Evolutionary conservation across 2,888 invertebrate species (phyloP), one percentile per base, ranked within the genome.

Genomic region (Elaeidobius kamerunicus): DNA sequence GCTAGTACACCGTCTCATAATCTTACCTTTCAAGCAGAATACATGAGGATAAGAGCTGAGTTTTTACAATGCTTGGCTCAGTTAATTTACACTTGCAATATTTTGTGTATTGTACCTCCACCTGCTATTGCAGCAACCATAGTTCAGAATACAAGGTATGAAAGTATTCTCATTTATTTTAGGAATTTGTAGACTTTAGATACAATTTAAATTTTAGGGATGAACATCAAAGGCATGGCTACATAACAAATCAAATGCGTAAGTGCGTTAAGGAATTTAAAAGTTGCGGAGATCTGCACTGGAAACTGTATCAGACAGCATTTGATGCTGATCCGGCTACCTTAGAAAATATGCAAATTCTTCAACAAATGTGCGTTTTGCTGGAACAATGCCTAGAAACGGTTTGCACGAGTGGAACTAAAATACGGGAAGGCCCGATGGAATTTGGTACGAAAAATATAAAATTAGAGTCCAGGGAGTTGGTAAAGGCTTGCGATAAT

Each of bases 51-150:
- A 30, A 79, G 94, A 0, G 85, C 85, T 0, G 83, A 82, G 64
- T 85, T 88, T 65, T 75, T 94, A 3, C 85, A 88, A 51, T 77
- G 78, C 49, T 74, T 84, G 51, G 72, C 78, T 2, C 84, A 85
- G 64, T 72, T 87, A 41, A 72, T 84, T 16, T 79, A 83, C 59
- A 84, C 88, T 0, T 90, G 89, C 62, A 78, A 80, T 59, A 84
- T 88, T 53, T 77, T 91, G 30, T 89, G 90, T 65, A 89, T 93
- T 53, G 91, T 92, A 52, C 96, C 95, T 19, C 93, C 95, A 30
- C 93, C 95, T 0, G 94, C 94, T 0, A 91, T 94, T 49, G 93
- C 95, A 0, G 83, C 86, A 2, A 83, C 88, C 2, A 80, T 89
- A 44, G 91, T 91, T 0, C 85, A 87, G 60, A 82, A 83, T 32